Conservation (phyloP, 2,888 invertebrate genomes). For the Oscheius onirici region DNA sequence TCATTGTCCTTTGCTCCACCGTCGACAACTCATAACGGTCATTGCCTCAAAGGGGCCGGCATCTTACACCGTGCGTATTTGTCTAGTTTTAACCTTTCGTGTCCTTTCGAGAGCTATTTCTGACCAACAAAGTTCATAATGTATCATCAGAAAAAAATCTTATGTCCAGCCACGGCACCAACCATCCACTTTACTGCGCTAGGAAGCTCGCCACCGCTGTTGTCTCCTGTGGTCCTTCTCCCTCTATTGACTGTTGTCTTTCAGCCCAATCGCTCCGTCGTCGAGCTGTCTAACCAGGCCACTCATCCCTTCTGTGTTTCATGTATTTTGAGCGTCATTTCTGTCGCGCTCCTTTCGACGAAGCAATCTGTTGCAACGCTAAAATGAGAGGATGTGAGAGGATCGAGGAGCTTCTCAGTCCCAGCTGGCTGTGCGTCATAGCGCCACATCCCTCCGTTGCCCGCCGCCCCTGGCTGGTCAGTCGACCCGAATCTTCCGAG, state of each 20-base stretch:
- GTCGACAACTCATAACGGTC: too few relatives aligned
- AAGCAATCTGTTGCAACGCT: too few relatives aligned
- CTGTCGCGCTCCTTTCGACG: neutral
- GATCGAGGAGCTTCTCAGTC: conserved; percentile 30
- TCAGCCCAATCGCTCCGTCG: conserved; percentile 29
- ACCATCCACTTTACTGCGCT: conserved; percentile 35
- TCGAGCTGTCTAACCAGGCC: conserved; percentile 26
- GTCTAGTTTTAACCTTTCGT: too few relatives aligned
- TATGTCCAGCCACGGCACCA: conserved; percentile 27
- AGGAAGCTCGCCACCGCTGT: conserved; percentile 31
- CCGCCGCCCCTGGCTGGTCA: conserved; percentile 37
- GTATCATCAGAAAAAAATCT: neutral
- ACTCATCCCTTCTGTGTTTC: conserved; percentile 14
- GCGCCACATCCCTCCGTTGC: conserved; percentile 19
- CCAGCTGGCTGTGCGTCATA: conserved; percentile 39
- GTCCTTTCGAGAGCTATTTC: too few relatives aligned
- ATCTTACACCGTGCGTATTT: too few relatives aligned
- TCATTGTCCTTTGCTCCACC: too few relatives aligned
- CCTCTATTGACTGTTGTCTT: conserved; percentile 35
- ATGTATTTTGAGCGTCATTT: neutral
- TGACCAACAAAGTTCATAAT: too few relatives aligned
- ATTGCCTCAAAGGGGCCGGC: too few relatives aligned
- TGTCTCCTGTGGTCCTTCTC: conserved; percentile 32
- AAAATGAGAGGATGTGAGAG: conserved; percentile 16
- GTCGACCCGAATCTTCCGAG: conserved; percentile 16